A percentile compares a stretch with the other conserved stretches of the same genome.
phyloP scores from a whole-genome alignment of 2,113 vertebrate species.

The Platichthys stellatus region DNA sequence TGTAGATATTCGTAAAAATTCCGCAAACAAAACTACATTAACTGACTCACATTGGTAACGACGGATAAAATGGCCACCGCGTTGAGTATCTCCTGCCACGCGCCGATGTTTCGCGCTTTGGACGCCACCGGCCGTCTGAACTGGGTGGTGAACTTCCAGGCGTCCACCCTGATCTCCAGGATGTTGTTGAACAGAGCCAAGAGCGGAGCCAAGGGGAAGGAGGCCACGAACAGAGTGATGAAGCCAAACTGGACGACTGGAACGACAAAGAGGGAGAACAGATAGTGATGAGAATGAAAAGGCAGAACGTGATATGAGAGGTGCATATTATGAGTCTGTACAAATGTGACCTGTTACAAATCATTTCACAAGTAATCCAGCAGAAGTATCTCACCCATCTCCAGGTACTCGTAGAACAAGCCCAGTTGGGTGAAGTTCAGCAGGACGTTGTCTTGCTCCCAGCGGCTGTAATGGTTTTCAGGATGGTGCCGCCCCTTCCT shows the following conservation, averaged over 20 bases:
- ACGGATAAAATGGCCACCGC: conserved; percentile 92
- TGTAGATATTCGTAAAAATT: too few relatives aligned
- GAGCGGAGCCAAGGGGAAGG: conserved; percentile 96
- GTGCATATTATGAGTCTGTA: not conserved
- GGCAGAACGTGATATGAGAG: not conserved
- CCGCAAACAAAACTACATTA: not conserved
- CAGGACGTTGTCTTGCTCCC: conserved; percentile 95
- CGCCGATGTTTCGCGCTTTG: conserved; percentile 95
- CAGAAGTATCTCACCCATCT: conserved; percentile 88
- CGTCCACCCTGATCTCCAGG: conserved; percentile 93
- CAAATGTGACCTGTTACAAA: not conserved
- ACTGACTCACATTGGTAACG: conserved; percentile 90
- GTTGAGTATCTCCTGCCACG: conserved; percentile 96
- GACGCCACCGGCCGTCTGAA: conserved; percentile 91
- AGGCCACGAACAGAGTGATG: conserved; percentile 97
- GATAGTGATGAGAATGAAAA: not conserved
- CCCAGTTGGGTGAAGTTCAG: conserved; percentile 88
- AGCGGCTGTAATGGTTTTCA: conserved; percentile 90
- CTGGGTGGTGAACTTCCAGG: conserved; percentile 98
- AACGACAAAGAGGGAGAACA: conserved; percentile 18
- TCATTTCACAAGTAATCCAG: not conserved
- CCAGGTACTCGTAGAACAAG: conserved; percentile 97
- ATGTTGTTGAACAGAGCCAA: conserved; percentile 96
- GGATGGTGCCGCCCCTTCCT: conserved; percentile 87
- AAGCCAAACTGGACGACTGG: conserved; percentile 97